A percentile compares a stretch with the other conserved stretches of the same genome.
phyloP scores from a whole-genome alignment of 1,140 invertebrate genomes.

The Pygmarrhopalites habei region DNA sequence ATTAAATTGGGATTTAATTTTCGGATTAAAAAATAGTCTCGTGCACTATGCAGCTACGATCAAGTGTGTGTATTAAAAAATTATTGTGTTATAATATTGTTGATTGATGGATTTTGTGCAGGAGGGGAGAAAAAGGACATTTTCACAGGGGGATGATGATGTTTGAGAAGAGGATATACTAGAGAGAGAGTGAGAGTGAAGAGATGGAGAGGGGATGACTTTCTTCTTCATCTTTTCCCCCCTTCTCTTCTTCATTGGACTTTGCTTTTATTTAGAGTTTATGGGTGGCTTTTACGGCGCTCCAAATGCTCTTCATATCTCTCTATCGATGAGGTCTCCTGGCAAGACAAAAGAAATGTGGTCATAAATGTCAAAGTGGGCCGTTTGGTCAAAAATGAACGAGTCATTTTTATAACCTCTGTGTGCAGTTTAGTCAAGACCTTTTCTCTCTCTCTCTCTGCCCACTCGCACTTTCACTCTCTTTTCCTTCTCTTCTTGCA shows the following conservation, averaged over 20 bases:
- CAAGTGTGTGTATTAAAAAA: no score
- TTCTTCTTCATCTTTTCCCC: not conserved
- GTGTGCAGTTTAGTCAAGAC: not conserved
- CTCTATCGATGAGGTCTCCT: constrained; percentile 16
- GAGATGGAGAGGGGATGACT: no score
- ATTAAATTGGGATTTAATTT: no score
- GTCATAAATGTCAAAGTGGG: constrained; percentile 27
- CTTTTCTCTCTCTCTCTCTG: not conserved
- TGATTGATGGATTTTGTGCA: no score
- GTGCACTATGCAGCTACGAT: no score
- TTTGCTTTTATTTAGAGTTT: constrained; percentile 15
- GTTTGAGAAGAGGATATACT: no score
- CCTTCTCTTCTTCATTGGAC: not conserved
- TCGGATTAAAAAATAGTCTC: no score
- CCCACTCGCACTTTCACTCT: not conserved
- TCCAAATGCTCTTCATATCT: constrained; percentile 6
- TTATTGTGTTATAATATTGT: no score
- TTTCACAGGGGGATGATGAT: no score
- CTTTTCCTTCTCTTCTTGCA: not conserved
- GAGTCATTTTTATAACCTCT: constrained; percentile 23
- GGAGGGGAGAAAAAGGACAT: no score
- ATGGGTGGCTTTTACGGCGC: constrained; percentile 4
- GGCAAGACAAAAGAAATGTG: constrained; percentile 20
- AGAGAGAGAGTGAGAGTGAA: no score
- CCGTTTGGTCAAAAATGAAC: constrained; percentile 27